Percentiles rank a stretch among this genome's conserved stretches.
Evolutionary conservation across 2,888 invertebrate genomes (phyloP).

Genomic region (Halictus ligatus): DNA sequence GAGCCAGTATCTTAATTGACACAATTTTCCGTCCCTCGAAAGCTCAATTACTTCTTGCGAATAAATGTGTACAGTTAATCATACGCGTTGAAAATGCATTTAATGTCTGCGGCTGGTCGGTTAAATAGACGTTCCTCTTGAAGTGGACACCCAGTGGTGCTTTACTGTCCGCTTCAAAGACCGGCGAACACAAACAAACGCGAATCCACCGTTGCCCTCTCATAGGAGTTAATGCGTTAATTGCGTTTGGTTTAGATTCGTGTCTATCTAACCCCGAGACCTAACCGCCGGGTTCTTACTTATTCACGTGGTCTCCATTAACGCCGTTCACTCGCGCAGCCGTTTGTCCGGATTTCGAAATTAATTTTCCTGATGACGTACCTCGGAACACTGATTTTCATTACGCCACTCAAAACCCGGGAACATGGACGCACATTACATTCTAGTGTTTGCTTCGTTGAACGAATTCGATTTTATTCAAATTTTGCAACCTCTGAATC

Average conservation of each 20-base stretch:
- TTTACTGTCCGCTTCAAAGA: neutral
- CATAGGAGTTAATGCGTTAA: conserved; percentile 17
- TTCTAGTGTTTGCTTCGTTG: neutral
- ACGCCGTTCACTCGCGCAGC: neutral
- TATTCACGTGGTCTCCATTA: neutral
- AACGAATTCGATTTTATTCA: neutral
- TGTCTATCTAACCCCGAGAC: neutral
- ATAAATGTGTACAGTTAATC: neutral
- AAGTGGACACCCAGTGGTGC: neutral
- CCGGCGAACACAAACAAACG: conserved; percentile 8
- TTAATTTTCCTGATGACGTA: neutral
- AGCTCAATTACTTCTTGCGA: neutral
- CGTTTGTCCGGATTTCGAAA: neutral
- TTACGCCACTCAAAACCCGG: neutral
- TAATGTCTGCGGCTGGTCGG: neutral
- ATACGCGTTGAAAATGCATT: neutral
- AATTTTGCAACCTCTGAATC: neutral
- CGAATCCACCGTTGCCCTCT: neutral
- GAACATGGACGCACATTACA: neutral
- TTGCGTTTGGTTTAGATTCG: conserved; percentile 6
- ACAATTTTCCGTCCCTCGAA: neutral
- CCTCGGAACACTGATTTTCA: neutral
- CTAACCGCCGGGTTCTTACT: neutral
- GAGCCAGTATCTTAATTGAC: neutral
- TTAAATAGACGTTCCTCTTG: neutral